Base-by-base conservation (phyloP, 2,113 vertebrate species). In the Spea multiplicata region DNA sequence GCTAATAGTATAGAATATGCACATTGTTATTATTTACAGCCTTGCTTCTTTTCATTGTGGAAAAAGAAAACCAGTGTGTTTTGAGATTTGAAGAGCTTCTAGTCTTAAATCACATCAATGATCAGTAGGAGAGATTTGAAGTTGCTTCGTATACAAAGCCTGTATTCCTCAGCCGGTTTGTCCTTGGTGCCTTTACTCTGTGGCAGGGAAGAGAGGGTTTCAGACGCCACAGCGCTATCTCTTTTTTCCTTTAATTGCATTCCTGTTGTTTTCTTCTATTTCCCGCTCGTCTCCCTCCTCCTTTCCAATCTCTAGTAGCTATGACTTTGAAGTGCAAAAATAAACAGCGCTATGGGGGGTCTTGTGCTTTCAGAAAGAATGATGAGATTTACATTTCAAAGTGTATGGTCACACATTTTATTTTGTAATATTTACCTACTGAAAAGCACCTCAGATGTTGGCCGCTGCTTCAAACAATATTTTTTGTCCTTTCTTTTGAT, bases 321-420 rank as follows among this genome's bases (percentile, higher is more conserved):
- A 82, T 76, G 61, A 78, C 76, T 87, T 86, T 83, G 88, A 89
- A 88, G 88, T 88, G 86, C 83, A 78, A 84, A 79, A 61, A 73
- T 66, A 79, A 79, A 79, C 50, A 44, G 52, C 14, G n/a, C 61
- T 73, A 8, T 49, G 77, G 30, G 62, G 69, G 70, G 70, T 73
- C 49, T 73, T 79, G 44, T 73, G 62, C 70, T 50, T 73, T 44
- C n/a, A 67, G 46, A 70, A 50, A 73, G 59, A 44, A 59, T 48
- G 49, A 73, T 67, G 62, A 66, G 77, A 79, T 88, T 87, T 85
- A 82, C 85, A 88, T 87, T 90, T 91, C 88, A 90, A 88, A 90
- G 87, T 83, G 82, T 83, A 85, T 86, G 85, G 88, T 88, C 88
- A 87, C 88, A 89, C 86, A 89, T 88, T 90, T 87, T 90, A 90